Evolutionary conservation across 2,888 invertebrate species (phyloP), one percentile per base, ranked within the genome.

Genomic region (Drosophila differens): DNA sequence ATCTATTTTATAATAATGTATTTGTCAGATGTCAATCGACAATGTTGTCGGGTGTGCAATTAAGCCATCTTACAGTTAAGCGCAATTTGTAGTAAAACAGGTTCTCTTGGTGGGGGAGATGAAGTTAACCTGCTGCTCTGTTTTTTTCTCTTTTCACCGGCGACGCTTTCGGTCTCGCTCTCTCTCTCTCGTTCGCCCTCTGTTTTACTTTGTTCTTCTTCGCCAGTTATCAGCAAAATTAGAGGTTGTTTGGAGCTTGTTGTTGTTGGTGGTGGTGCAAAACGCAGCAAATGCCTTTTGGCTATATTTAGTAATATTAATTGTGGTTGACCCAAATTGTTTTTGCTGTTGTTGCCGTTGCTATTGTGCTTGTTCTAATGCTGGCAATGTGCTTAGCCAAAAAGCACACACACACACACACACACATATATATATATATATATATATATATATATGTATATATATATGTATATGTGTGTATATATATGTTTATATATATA

Each of bases 251-350:
- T 32, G 35, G 28, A 33, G 32, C n/a, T 16, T 74, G 39, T 53
- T 44, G 35, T 64, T 67, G 19, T 39, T 47, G 32, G 25, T 25
- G 47, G 5, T 19, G 28, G 9, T 30, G 61, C 57, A 61, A 68
- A 64, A 25, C 59, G 58, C 64, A 66, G 65, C 41, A 66, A 79
- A 72, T 87, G 70, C 30, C 64, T 69, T 79, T 79, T 82, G 70
- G 70, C 89, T 85, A 88, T 84, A 85, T 88, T 90, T 90, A 85
- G 90, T 76, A 74, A 68, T 85, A 89, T 85, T 80, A 71, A 89
- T 89, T 89, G 90, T 73, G 78, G 83, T 80, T 85, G 85, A 85
- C 85, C 85, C 81, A 90, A 90, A 90, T 85, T 69, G 74, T 58
- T 55, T 37, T 37, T 37, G 33, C 33, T 52, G 25, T 37, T 35